Percentiles rank a stretch among this genome's conserved stretches.
Evolutionary conservation across 1,140 invertebrate genomes (phyloP).

Genomic region (Listronotus bonariensis): DNA sequence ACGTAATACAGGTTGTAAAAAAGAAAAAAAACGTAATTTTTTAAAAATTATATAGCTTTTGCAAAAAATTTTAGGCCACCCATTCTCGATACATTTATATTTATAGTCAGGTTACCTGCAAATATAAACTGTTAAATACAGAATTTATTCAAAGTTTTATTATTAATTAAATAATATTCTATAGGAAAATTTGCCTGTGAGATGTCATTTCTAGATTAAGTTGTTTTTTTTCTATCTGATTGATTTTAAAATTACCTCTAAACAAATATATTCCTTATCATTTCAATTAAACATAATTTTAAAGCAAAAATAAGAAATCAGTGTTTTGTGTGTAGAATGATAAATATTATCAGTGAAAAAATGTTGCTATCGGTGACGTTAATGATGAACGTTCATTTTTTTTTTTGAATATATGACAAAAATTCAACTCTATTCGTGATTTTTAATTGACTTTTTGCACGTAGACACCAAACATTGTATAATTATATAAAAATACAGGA

Average conservation of each 20-base stretch:
- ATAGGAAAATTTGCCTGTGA: neutral
- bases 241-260: neutral
- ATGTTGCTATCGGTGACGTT: constrained; percentile 2
- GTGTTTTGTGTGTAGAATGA: constrained; percentile 9
- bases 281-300: constrained; percentile 8
- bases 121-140: too few species aligned
- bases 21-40: too few species aligned
- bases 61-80: too few species aligned
- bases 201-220: neutral
- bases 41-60: too few species aligned
- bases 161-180: neutral
- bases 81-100: too few species aligned
- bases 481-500: too few species aligned
- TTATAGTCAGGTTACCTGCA: too few species aligned
- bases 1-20: too few species aligned
- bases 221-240: neutral
- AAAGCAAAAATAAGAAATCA: constrained; percentile 15
- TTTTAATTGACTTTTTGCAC: neutral
- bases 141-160: neutral
- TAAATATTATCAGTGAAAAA: constrained; percentile 5
- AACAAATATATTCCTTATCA: constrained; percentile 9
- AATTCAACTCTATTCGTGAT: neutral
- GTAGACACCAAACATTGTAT: too few species aligned
- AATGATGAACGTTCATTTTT: neutral
- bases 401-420: too few species aligned